phyloP scores from a whole-genome alignment of 2,113 vertebrate species.

The Marmota monax region DNA sequence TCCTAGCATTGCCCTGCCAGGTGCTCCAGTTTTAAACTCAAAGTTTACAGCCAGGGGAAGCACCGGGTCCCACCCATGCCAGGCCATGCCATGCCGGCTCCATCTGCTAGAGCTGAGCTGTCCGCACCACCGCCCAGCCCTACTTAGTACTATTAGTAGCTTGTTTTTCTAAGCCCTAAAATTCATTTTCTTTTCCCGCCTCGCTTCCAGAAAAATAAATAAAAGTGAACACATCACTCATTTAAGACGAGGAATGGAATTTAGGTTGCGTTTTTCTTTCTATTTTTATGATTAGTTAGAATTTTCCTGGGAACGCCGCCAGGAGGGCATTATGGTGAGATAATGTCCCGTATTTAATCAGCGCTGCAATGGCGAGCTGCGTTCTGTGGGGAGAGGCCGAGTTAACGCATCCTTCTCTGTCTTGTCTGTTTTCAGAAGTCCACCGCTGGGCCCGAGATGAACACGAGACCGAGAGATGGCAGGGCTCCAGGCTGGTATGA shows the following conservation, averaged over 20 bases:
- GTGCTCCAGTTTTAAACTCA: neutral
- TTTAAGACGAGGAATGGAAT: constrained; percentile 85
- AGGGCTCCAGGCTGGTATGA: constrained; percentile 15
- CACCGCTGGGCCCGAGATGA: constrained; percentile 68
- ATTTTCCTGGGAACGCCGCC: constrained; percentile 77
- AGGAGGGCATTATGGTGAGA: constrained; percentile 77
- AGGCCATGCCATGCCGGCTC: neutral
- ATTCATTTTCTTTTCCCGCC: constrained; percentile 84
- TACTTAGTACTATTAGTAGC: constrained; percentile 82
- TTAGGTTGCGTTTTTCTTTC: constrained; percentile 84
- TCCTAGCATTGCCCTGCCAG: neutral
- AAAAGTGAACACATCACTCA: constrained; percentile 85
- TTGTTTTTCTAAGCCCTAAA: constrained; percentile 84
- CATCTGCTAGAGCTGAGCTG: neutral
- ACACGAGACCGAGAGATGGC: constrained; percentile 73
- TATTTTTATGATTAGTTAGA: constrained; percentile 84
- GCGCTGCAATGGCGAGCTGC: constrained; percentile 66
- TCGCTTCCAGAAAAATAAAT: constrained; percentile 86
- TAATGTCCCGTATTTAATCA: constrained; percentile 79
- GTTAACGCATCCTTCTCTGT: constrained; percentile 72
- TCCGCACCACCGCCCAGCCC: constrained; percentile 66
- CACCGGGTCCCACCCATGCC: neutral
- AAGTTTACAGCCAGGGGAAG: neutral
- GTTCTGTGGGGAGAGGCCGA: constrained; percentile 56
- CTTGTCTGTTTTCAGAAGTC: constrained; percentile 84